phyloP scores from a whole-genome alignment of 2,888 invertebrate genomes.

The Aphidius colemani region DNA sequence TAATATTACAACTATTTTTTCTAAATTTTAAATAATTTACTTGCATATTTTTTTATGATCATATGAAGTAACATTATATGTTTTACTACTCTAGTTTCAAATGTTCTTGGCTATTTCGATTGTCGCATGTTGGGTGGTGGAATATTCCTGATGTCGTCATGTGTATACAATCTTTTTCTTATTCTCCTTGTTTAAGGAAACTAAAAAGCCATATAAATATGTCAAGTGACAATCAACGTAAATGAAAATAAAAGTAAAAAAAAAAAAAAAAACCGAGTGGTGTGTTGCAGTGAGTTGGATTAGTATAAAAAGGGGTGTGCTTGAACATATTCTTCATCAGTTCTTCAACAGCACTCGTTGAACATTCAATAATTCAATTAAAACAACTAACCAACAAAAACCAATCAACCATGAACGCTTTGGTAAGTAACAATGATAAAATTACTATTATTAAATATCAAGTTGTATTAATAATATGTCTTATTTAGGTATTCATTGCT shows the following conservation, averaged over 20 bases:
- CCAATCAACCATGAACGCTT: slow-evolving; percentile 46
- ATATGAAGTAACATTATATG: too few species aligned
- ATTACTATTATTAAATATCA: neutral
- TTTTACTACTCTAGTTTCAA: too few species aligned
- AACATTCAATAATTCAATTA: slow-evolving; percentile 27
- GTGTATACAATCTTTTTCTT: slow-evolving; percentile 19
- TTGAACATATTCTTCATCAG: slow-evolving; percentile 46
- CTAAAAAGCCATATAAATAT: slow-evolving; percentile 17
- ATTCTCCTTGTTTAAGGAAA: slow-evolving; percentile 9
- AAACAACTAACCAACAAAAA: neutral
- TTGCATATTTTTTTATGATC: too few species aligned
- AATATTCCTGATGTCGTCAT: slow-evolving; percentile 23
- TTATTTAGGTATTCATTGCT: slow-evolving; percentile 39
- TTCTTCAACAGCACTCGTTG: slow-evolving; percentile 42
- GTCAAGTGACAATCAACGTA: slow-evolving; percentile 1
- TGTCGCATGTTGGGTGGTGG: slow-evolving; percentile 10
- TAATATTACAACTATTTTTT: too few species aligned
- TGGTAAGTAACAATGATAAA: slow-evolving; percentile 42
- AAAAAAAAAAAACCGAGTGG: slow-evolving; percentile 25
- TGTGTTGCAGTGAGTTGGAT: slow-evolving; percentile 25
- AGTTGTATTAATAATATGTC: neutral
- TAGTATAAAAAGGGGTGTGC: slow-evolving; percentile 47
- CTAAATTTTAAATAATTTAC: too few species aligned
- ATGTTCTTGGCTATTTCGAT: neutral
- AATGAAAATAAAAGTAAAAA: slow-evolving; percentile 8